Percentiles rank a stretch among this genome's conserved stretches.
Conservation (phyloP, 1,140 invertebrate genomes). For the Aphelenchoides fujianensis region DNA sequence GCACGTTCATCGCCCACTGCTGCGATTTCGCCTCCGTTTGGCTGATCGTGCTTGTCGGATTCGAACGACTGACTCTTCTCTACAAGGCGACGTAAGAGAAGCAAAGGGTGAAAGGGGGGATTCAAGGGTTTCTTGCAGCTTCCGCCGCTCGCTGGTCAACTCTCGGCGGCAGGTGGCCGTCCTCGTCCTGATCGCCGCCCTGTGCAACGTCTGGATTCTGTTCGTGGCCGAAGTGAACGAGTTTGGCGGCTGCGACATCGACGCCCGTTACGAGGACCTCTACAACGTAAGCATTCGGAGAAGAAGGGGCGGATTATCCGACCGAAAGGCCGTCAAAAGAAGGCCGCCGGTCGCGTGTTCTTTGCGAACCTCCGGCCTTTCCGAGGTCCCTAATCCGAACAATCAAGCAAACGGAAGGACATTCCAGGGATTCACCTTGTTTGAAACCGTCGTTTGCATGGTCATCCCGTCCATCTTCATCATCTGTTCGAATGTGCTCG, state of each 20-base stretch:
- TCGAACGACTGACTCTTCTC: conserved; percentile 49
- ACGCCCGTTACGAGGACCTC: conserved; percentile 47
- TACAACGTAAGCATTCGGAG: too few species aligned
- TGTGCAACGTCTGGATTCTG: conserved; percentile 56
- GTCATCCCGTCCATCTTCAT: conserved; percentile 51
- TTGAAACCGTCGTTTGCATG: conserved; percentile 56
- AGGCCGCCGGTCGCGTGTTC: not conserved
- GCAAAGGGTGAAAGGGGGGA: not conserved
- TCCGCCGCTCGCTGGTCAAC: conserved; percentile 46
- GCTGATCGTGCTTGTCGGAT: conserved; percentile 55
- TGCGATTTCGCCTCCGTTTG: conserved; percentile 56
- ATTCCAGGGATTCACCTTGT: conserved; percentile 36
- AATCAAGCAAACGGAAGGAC: too few species aligned
- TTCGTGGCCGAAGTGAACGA: conserved; percentile 54
- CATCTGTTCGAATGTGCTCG: conserved; percentile 52
- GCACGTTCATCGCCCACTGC: conserved; percentile 54
- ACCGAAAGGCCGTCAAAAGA: conserved; percentile 31
- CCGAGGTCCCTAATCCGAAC: too few species aligned
- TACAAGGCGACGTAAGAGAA: conserved; percentile 46
- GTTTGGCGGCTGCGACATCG: conserved; percentile 52
- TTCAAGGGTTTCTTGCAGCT: conserved; percentile 32
- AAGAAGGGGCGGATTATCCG: too few species aligned
- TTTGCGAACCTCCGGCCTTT: not conserved
- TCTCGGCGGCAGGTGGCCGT: conserved; percentile 46
- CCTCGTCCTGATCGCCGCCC: conserved; percentile 39